Evolutionary conservation across 2,797 vertebrate genomes (phyloP).

Genomic region (Gallinago nigripennis): DNA sequence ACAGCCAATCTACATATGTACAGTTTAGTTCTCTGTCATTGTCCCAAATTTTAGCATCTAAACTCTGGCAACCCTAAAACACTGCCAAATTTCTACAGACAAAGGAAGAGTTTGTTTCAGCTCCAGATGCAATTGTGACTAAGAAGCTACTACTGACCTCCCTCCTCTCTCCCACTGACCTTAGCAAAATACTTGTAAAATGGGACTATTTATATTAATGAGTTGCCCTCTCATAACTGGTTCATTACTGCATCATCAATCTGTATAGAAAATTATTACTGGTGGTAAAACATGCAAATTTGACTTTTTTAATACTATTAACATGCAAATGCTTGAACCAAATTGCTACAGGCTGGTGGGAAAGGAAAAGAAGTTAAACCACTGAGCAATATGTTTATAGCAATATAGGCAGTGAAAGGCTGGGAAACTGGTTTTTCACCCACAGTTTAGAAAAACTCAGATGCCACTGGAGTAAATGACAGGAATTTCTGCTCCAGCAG

Average conservation of each 20-base stretch:
- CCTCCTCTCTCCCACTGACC: constrained; percentile 19
- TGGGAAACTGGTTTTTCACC: background rate
- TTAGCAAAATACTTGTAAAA: constrained; percentile 61
- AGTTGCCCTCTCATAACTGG: background rate
- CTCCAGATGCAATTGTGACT: constrained; percentile 59
- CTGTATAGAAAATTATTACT: background rate
- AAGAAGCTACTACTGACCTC: constrained; percentile 54
- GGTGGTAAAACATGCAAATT: background rate
- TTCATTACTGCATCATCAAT: background rate
- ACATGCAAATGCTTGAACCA: background rate
- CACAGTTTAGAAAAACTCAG: background rate
- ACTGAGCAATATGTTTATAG: background rate
- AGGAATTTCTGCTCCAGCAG: background rate
- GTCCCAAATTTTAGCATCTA: constrained; percentile 31
- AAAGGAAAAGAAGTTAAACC: background rate
- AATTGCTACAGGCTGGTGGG: background rate
- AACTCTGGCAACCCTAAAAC: constrained; percentile 37
- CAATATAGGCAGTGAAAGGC: background rate
- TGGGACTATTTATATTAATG: constrained; percentile 35
- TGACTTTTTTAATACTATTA: constrained; percentile 1
- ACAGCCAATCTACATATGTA: background rate
- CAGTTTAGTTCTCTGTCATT: background rate
- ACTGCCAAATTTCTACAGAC: constrained; percentile 40
- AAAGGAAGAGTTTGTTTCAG: constrained; percentile 49
- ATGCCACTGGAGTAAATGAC: background rate